These are phyloP conservation scores for Tortricodes alternella DNA, from an alignment of 2,888 invertebrate genomes.

Conservation along the genomic window DNA sequence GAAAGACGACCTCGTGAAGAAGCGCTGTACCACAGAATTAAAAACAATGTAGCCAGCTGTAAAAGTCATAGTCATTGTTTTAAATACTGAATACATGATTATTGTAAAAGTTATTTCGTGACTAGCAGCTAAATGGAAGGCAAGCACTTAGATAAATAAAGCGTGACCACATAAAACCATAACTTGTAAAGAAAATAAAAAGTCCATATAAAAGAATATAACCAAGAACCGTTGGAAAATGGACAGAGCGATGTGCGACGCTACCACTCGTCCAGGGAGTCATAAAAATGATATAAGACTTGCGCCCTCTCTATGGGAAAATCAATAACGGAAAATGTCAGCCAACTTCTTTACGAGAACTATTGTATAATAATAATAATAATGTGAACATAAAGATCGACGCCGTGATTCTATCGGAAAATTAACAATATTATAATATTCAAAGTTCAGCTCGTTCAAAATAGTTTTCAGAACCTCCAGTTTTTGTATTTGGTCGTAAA, in stretches of 20 bases:
- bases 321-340: slow-evolving; percentile 68
- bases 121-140: background rate
- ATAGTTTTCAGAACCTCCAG: too few relatives aligned
- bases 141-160: background rate
- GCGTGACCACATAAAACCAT: background rate
- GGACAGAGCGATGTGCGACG: slow-evolving; percentile 56
- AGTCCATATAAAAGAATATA: slow-evolving; percentile 8
- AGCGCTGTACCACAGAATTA: too few relatives aligned
- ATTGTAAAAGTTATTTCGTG: background rate
- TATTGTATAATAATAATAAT: background rate
- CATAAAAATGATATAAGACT: slow-evolving; percentile 69
- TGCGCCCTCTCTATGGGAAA: slow-evolving; percentile 54
- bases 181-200: slow-evolving; percentile 12
- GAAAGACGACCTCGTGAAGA: too few relatives aligned
- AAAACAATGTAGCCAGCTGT: too few relatives aligned
- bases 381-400: background rate
- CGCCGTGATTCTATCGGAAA: background rate
- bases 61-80: too few relatives aligned
- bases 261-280: slow-evolving; percentile 55
- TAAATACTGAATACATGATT: too few relatives aligned
- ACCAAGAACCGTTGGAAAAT: slow-evolving; percentile 42
- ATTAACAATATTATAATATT: background rate
- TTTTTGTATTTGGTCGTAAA: too few relatives aligned
- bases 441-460: too few relatives aligned
- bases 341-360: slow-evolving; percentile 39